phyloP scores from a whole-genome alignment of 2,113 vertebrate genomes.

The Arvicanthis niloticus region DNA sequence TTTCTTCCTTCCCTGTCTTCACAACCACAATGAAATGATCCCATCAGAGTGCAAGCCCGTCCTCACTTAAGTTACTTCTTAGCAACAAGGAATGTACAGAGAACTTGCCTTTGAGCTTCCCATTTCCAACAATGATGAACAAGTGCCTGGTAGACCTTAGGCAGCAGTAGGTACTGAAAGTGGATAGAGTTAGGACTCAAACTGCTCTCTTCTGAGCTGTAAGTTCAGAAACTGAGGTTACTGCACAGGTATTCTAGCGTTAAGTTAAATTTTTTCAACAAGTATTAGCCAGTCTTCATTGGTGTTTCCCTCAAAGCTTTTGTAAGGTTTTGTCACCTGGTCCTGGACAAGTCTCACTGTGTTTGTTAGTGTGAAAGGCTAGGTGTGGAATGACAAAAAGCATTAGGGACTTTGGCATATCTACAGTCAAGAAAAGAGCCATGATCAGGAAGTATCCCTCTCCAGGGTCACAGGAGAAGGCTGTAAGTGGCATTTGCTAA shows the following conservation, averaged over 20 bases:
- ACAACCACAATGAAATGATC: background rate
- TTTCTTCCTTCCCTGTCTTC: background rate
- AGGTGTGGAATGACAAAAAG: background rate
- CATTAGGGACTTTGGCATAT: background rate
- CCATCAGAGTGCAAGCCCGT: background rate
- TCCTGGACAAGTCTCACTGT: background rate
- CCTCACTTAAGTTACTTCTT: background rate
- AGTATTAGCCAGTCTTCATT: background rate
- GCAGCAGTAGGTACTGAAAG: background rate
- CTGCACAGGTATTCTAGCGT: background rate
- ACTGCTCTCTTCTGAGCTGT: background rate
- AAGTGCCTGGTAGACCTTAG: background rate
- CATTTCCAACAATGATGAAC: background rate
- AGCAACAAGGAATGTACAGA: background rate
- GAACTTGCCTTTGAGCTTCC: background rate
- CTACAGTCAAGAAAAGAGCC: background rate
- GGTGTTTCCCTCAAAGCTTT: background rate
- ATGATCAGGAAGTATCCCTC: background rate
- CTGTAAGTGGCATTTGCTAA: background rate
- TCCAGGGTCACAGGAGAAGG: background rate
- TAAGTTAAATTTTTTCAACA: background rate
- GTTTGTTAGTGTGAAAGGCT: background rate
- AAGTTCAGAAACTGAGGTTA: background rate
- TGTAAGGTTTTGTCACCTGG: background rate
- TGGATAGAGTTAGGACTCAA: background rate